Percentiles rank a stretch among this genome's conserved stretches.
phyloP scores from a whole-genome alignment of 2,797 vertebrate species.

The Anas flavirostris region DNA sequence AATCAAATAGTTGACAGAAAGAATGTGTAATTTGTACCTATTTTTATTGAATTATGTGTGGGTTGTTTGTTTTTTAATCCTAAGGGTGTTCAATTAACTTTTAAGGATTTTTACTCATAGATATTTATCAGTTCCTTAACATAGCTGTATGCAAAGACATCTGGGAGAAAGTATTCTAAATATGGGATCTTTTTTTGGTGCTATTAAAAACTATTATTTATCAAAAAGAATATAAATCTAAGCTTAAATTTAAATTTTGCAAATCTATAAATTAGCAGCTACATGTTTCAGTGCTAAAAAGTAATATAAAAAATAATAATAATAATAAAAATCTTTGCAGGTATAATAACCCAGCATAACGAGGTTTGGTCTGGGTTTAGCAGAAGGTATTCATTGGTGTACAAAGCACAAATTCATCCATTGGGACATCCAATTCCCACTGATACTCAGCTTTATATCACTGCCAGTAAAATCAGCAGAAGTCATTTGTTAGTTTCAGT shows the following conservation, averaged over 20 bases:
- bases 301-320: no score
- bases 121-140: background rate
- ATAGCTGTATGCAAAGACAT: background rate
- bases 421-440: background rate
- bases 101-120: background rate
- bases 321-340: background rate
- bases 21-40: background rate
- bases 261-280: background rate
- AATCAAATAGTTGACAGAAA: background rate
- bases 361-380: background rate
- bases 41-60: background rate
- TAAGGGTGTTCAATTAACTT: background rate
- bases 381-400: background rate
- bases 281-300: background rate
- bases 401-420: background rate
- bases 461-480: background rate
- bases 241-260: background rate
- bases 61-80: background rate
- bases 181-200: background rate
- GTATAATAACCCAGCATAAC: background rate
- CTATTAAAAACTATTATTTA: background rate
- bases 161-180: background rate
- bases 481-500: background rate
- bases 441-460: background rate
- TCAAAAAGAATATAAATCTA: background rate